Base-by-base conservation (phyloP, 2,113 vertebrate genomes). In the Orthochromis malagaraziensis region DNA sequence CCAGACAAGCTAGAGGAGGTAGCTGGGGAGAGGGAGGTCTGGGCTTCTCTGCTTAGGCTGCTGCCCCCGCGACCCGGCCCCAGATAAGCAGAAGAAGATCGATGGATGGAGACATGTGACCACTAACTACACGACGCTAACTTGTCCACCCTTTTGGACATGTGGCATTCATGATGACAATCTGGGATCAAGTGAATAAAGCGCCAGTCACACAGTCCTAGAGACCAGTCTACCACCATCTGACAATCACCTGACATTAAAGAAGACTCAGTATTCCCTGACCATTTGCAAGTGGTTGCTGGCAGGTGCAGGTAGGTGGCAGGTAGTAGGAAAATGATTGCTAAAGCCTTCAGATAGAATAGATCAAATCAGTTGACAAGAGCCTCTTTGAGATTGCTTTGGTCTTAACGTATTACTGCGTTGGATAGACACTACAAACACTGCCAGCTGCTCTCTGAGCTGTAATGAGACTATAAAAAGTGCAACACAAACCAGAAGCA, bases 371-470 rank as follows among this genome's bases (percentile, higher is more conserved):
- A 5, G 55, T 31, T 58, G 55, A 9, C 3, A 9, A 16, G 13
- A 58, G 54, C 54, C 24, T 57, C 54, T 4, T 58, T 58, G 55
- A 29, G 55, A 16, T 58, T 58, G 7, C 13, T 58, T 58, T 31
- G 55, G 0, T 58, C 26, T 26, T 58, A 58, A 6, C 0, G 5
- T 58, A 58, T 58, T 16, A 17, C 57, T 60, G 26, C 5, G 1
- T 1, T 9, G 5, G 14, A 60, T 2, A 58, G 26, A 58, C 26
- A 60, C 3, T 17, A 60, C 26, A 60, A 60, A 4, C 57, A 17
- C 57, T 31, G 3, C 14, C 57, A 60, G 57, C 26, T 60, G 58
- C 58, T 63, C 31, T 7, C 31, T 35, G 58, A 63, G 60, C 60
- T 65, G 60, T 38, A 21, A 38, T 21, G 60, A 8, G 10, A 65